phyloP scores from a whole-genome alignment of 2,888 invertebrate genomes.

The Eledone cirrhosa region DNA sequence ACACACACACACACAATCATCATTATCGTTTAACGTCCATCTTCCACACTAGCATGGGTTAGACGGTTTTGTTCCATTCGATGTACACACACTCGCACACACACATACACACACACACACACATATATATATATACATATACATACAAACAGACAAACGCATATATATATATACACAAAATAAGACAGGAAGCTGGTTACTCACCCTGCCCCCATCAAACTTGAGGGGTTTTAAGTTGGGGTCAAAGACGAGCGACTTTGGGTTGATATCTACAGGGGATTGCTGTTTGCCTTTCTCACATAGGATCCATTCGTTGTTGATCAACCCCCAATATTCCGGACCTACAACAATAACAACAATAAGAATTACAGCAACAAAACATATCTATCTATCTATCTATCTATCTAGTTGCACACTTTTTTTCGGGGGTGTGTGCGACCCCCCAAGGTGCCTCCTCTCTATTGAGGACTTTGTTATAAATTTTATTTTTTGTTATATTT shows the following conservation, averaged over 20 bases:
- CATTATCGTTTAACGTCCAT: no score
- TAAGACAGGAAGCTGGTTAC: conserved; percentile 1
- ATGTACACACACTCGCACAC: neutral
- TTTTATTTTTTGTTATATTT: no score
- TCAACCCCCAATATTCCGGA: conserved; percentile 97
- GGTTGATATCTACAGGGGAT: conserved; percentile 97
- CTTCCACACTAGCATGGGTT: no score
- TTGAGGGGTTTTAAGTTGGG: conserved; percentile 90
- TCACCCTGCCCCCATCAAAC: conserved; percentile 92
- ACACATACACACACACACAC: neutral
- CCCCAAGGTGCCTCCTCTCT: no score
- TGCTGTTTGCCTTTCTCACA: conserved; percentile 97
- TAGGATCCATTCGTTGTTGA: conserved; percentile 97
- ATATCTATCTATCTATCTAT: no score
- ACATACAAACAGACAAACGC: no score
- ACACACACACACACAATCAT: no score
- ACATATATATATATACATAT: neutral
- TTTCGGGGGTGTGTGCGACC: no score
- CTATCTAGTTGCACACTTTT: no score
- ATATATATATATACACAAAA: neutral
- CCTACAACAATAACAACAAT: conserved; percentile 73
- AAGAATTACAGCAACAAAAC: no score
- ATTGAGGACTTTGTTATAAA: no score
- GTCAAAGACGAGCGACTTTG: conserved; percentile 91
- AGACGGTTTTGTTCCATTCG: no score